Base-by-base conservation (phyloP, 2,797 vertebrate species). In the Sebastes flavidus region DNA sequence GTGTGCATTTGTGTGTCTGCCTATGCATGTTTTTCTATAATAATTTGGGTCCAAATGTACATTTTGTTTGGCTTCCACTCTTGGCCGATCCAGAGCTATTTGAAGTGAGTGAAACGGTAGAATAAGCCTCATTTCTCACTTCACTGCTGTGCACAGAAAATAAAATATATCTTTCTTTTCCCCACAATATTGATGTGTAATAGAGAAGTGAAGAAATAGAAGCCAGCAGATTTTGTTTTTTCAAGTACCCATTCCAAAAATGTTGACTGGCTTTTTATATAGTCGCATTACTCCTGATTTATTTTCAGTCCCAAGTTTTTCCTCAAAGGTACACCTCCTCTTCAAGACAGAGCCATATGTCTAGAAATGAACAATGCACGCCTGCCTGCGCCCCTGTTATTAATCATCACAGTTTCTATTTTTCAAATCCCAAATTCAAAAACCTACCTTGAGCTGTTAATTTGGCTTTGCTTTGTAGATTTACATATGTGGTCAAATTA, bases 1-100 rank as follows among this genome's bases (percentile, higher is more conserved):
- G 77, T 83, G 66, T 77, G 80, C 32, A 29, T 86, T 77, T 86
- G 54, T 88, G 67, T 73, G 70, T 88, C 42, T 83, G 68, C 76
- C 54, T 78, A 32, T 88, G 75, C 69, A 71, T 81, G 67, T 79
- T 77, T 77, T 78, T 78, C 72, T 80, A 32, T 72, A 56, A 72
- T 71, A 34, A 75, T 80, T 83, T 73, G 0, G 13, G 24, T 56
- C 32, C 55, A 72, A 56, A 73, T 68, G 61, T 60, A 29, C 3
- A 56, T 62, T 72, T 86, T 80, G 34, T 78, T 80, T 42, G 22
- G 30, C 29, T 38, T 61, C 18, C 1, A 10, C 14, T 49, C 29
- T 12, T 38, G 58, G 29, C 60, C 14, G 3, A 25, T 24, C 29
- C 8, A 34, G 11, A 36, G 29, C 34, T 36, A 9, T 24, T 84